Conservation (phyloP, 2,113 vertebrate genomes). For the Pygoscelis antarcticus region DNA sequence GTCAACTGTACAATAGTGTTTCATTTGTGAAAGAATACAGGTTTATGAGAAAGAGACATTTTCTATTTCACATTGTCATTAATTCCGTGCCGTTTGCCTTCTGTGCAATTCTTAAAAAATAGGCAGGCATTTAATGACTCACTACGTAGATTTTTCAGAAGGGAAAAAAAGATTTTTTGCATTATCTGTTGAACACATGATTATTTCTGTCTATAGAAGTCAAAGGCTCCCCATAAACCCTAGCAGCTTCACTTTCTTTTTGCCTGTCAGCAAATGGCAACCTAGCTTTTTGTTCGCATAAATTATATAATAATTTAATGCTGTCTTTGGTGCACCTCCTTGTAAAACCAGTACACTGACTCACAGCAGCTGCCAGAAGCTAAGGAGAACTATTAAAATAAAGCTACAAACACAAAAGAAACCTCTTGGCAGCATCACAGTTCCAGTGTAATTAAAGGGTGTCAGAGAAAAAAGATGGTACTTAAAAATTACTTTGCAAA, state of each 20-base stretch:
- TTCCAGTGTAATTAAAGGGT: background rate
- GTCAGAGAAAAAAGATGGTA: background rate
- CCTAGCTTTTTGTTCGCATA: slow-evolving; percentile 23
- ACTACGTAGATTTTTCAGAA: background rate
- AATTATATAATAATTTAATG: slow-evolving; percentile 42
- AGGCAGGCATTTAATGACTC: background rate
- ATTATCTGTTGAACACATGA: background rate
- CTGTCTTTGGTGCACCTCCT: background rate
- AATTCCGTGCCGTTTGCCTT: background rate
- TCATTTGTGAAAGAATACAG: background rate
- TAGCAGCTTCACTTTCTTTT: slow-evolving; percentile 26
- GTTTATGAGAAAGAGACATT: background rate
- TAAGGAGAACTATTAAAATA: background rate
- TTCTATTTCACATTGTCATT: background rate
- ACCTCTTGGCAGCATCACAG: background rate
- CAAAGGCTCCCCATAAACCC: slow-evolving; percentile 32
- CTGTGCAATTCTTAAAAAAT: background rate
- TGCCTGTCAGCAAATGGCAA: slow-evolving; percentile 38
- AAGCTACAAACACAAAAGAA: background rate
- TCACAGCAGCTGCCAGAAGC: slow-evolving; percentile 47
- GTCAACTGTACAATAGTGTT: background rate
- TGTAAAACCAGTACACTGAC: slow-evolving; percentile 38
- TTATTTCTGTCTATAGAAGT: slow-evolving; percentile 34
- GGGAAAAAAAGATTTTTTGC: background rate
- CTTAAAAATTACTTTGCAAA: background rate